phyloP scores from a whole-genome alignment of 92 coral and sea anemone species.

The Actinernus sp. region DNA sequence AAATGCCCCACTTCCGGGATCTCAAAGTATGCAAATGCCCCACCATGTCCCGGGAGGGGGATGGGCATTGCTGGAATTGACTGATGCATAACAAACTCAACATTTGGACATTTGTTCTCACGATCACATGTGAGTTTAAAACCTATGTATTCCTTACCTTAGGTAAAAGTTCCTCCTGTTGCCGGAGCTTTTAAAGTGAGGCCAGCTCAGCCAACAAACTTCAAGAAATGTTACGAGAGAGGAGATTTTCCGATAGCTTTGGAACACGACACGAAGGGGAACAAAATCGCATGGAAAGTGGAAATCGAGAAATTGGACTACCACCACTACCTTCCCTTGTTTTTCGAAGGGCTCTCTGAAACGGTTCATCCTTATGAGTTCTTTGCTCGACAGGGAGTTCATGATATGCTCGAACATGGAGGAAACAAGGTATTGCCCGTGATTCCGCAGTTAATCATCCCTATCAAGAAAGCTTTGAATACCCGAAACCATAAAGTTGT shows the following conservation, averaged over 20 bases:
- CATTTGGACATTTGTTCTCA: too few species aligned
- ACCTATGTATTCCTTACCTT: not conserved
- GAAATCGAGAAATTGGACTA: constrained; percentile 98
- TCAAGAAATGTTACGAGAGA: constrained; percentile 95
- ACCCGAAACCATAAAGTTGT: constrained; percentile 85
- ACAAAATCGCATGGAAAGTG: constrained; percentile 99
- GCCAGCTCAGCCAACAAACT: constrained; percentile 85
- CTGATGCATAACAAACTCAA: too few species aligned
- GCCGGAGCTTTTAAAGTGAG: constrained; percentile 93
- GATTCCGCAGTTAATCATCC: constrained; percentile 97
- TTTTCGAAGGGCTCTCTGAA: constrained; percentile 97
- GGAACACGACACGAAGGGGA: constrained; percentile 99
- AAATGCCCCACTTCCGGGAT: too few species aligned
- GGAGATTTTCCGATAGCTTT: constrained; percentile 99
- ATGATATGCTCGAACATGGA: constrained; percentile 99
- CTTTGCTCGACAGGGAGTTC: constrained; percentile 98
- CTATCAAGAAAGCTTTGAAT: constrained; percentile 91
- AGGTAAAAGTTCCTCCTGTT: constrained; percentile 87
- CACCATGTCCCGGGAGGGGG: too few species aligned
- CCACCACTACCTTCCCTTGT: constrained; percentile 96
- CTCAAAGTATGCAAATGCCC: too few species aligned
- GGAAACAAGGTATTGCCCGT: constrained; percentile 91
- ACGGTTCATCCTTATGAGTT: constrained; percentile 97
- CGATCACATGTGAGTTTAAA: too few species aligned
- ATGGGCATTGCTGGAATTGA: too few species aligned